These are phyloP conservation scores for Prunella strophiata DNA, from an alignment of 2,797 vertebrate species.

Conservation along the genomic window DNA sequence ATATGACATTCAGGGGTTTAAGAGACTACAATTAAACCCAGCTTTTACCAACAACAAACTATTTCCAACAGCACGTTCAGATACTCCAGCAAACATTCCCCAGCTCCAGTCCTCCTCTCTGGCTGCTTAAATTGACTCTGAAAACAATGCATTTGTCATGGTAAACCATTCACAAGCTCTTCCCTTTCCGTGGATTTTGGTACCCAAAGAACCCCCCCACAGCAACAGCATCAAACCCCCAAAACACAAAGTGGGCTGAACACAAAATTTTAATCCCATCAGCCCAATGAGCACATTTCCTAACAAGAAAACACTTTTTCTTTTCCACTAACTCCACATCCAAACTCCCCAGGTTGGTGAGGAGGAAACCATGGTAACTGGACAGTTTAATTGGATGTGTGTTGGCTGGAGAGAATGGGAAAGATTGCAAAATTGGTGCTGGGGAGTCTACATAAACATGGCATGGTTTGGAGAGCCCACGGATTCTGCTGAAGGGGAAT, in stretches of 20 bases:
- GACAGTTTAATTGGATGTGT: slow-evolving; percentile 24
- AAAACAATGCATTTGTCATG: slow-evolving; percentile 53
- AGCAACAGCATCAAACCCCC: neutral
- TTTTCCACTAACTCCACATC: neutral
- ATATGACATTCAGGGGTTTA: neutral
- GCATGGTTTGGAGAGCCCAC: neutral
- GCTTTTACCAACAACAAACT: slow-evolving; percentile 34
- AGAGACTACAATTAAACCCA: slow-evolving; percentile 52
- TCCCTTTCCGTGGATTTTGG: neutral
- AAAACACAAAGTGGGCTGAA: neutral
- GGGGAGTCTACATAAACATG: neutral
- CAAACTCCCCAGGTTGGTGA: neutral
- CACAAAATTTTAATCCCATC: neutral
- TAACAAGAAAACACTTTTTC: neutral
- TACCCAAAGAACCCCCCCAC: neutral
- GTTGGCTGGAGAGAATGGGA: slow-evolving; percentile 17
- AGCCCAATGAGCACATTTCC: neutral
- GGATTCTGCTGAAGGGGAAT: neutral
- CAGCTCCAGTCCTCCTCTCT: neutral
- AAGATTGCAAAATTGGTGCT: slow-evolving; percentile 28
- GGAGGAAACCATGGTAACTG: slow-evolving; percentile 54
- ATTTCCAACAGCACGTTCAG: slow-evolving; percentile 32
- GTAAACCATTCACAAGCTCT: slow-evolving; percentile 18
- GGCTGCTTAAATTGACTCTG: neutral
- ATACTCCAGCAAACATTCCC: neutral